Evolutionary conservation across 2,797 vertebrate species (phyloP), one percentile per base, ranked within the genome.

Genomic region (Thalassophryne amazonica): DNA sequence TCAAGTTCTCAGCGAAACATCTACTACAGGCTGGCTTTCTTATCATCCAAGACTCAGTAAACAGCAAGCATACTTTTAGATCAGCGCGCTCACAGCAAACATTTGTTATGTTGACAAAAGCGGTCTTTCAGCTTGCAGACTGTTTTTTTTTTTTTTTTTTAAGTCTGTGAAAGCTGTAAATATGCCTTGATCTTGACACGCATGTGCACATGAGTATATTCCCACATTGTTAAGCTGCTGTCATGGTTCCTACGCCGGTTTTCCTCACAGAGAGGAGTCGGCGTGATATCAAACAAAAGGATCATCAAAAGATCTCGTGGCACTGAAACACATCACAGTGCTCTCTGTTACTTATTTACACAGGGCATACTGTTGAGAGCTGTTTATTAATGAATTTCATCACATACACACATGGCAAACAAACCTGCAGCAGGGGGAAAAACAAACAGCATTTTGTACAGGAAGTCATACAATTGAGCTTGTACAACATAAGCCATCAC

Each of bases 251-350:
- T 9, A 22, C 62, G 50, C 72, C 52, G 9, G 43, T 60, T 36
- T 56, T 17, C 54, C 47, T 59, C 9, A 16, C 34, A 5, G 53
- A 50, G 31, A 58, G 7, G 48, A 65, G 49, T 29, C 34, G 1
- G 35, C 29, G 15, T 36, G 27, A 31, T 39, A 75, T 77, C 71
- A 77, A 77, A 80, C 63, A 72, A 67, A 60, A 15, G 54, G 61
- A 60, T 75, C 56, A 83, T 77, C 63, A 81, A 73, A 54, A 47
- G n/a, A 33, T 69, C 51, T 51, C 69, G n/a, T n/a, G n/a, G n/a
- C 15, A 8, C 51, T 59, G 52, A 15, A 32, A 53, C 39, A 43
- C 38, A 57, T 48, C 55, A 27, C 50, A 27, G 14, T 1, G 20
- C 60, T 55, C 42, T 34, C 29, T 40, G 37, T 31, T 29, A 35